Evolutionary conservation across 2,797 vertebrate genomes (phyloP).

Genomic region (Masticophis lateralis): DNA sequence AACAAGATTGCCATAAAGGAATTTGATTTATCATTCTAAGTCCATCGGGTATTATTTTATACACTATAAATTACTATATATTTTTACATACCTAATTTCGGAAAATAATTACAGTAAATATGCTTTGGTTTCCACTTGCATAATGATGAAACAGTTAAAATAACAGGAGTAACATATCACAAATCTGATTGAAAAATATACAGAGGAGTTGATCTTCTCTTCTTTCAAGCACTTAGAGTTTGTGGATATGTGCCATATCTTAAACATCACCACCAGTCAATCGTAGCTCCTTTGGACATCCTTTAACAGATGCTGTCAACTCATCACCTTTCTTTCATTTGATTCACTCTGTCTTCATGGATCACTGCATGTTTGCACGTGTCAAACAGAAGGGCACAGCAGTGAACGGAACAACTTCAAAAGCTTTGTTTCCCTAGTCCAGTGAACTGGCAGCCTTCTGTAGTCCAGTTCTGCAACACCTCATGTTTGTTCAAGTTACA

Average conservation of each 20-base stretch:
- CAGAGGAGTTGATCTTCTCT: constrained; percentile 26
- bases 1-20: constrained; percentile 42
- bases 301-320: constrained; percentile 68
- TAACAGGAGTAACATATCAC: background rate
- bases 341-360: constrained; percentile 63
- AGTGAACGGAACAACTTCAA: constrained; percentile 58
- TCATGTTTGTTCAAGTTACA: constrained; percentile 16
- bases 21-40: constrained; percentile 73
- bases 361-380: constrained; percentile 54
- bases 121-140: constrained; percentile 31
- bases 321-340: constrained; percentile 66
- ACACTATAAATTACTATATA: constrained; percentile 73
- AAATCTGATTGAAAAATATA: accelerated
- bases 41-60: constrained; percentile 74
- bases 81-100: constrained; percentile 57
- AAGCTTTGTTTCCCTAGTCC: constrained; percentile 56
- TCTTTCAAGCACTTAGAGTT: constrained; percentile 18
- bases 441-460: constrained; percentile 45
- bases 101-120: background rate
- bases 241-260: constrained; percentile 51
- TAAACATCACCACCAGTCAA: constrained; percentile 48
- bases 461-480: constrained; percentile 51
- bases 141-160: constrained; percentile 33
- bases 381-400: constrained; percentile 64
- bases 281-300: constrained; percentile 61